These are phyloP conservation scores for Caenorhabditis afra DNA, from an alignment of 2,888 invertebrate genomes.

Conservation along the genomic window DNA sequence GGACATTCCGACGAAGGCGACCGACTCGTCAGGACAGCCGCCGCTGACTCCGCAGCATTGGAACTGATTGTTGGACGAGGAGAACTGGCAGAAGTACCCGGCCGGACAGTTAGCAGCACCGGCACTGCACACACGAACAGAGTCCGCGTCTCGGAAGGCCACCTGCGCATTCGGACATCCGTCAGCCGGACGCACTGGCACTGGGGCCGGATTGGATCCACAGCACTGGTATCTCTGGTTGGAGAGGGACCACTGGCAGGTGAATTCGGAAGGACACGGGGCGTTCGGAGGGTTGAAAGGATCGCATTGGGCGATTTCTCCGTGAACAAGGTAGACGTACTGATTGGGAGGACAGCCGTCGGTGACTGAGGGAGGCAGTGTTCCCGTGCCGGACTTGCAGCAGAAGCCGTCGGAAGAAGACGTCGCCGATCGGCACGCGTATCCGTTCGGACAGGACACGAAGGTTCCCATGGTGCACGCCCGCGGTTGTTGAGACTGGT, in stretches of 20 bases:
- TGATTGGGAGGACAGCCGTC: conserved; percentile 70
- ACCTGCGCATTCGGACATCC: conserved; percentile 72
- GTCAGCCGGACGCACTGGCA: conserved; percentile 58
- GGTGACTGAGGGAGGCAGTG: conserved; percentile 57
- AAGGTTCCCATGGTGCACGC: conserved; percentile 71
- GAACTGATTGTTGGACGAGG: conserved; percentile 66
- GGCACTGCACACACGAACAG: conserved; percentile 69
- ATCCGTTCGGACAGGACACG: conserved; percentile 69
- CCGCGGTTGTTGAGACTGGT: conserved; percentile 66
- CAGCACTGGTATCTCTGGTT: conserved; percentile 70
- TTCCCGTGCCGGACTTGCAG: conserved; percentile 57
- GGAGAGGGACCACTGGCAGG: conserved; percentile 69
- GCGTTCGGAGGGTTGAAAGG: conserved; percentile 78
- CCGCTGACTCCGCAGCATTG: conserved; percentile 73
- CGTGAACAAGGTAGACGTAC: conserved; percentile 61
- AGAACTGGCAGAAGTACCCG: conserved; percentile 74
- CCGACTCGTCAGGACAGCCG: conserved; percentile 63
- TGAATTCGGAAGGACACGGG: conserved; percentile 72
- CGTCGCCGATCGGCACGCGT: conserved; percentile 59
- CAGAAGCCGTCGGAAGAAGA: conserved; percentile 69
- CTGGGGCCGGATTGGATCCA: conserved; percentile 65
- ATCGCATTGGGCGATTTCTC: conserved; percentile 68
- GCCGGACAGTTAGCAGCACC: conserved; percentile 69
- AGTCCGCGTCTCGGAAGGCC: conserved; percentile 65
- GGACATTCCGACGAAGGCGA: conserved; percentile 68